These are phyloP conservation scores for Eupithecia centaureata DNA, from an alignment of 2,888 invertebrate genomes.

Conservation along the genomic window DNA sequence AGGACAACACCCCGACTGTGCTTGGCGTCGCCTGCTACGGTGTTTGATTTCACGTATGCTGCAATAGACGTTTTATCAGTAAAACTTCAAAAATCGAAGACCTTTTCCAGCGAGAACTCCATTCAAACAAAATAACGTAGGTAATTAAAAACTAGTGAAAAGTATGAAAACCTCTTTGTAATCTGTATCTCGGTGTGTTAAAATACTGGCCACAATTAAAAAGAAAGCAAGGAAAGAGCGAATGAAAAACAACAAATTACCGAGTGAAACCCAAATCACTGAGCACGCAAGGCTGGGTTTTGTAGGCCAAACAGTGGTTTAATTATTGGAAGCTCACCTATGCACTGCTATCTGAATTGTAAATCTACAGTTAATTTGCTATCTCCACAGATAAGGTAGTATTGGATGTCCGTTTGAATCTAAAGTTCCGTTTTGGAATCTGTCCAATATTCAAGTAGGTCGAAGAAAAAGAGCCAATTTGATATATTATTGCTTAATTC, in stretches of 20 bases:
- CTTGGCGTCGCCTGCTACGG: slow-evolving; percentile 89
- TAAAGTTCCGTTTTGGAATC: slow-evolving; percentile 21
- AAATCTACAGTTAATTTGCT: slow-evolving; percentile 39
- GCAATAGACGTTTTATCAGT: slow-evolving; percentile 45
- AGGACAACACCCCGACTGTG: slow-evolving; percentile 93
- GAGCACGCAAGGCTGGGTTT: slow-evolving; percentile 5
- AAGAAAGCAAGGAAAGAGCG: neutral
- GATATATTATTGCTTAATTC: neutral
- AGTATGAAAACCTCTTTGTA: neutral
- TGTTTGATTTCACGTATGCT: slow-evolving; percentile 95
- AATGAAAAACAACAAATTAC: slow-evolving; percentile 2
- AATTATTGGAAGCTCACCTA: slow-evolving; percentile 35
- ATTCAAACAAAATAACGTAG: neutral
- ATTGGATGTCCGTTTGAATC: slow-evolving; percentile 24
- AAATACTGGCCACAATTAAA: neutral
- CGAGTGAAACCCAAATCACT: slow-evolving; percentile 12
- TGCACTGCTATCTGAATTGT: slow-evolving; percentile 38
- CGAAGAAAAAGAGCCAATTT: neutral
- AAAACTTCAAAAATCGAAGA: neutral
- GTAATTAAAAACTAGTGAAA: neutral
- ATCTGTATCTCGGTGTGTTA: neutral
- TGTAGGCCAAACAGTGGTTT: slow-evolving; percentile 33
- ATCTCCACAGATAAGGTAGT: slow-evolving; percentile 27
- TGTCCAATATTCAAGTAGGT: slow-evolving; percentile 23
- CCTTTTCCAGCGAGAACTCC: neutral